phyloP scores from a whole-genome alignment of 37 sponge, comb jelly and placozoan genomes.

The Crambe crambe region DNA sequence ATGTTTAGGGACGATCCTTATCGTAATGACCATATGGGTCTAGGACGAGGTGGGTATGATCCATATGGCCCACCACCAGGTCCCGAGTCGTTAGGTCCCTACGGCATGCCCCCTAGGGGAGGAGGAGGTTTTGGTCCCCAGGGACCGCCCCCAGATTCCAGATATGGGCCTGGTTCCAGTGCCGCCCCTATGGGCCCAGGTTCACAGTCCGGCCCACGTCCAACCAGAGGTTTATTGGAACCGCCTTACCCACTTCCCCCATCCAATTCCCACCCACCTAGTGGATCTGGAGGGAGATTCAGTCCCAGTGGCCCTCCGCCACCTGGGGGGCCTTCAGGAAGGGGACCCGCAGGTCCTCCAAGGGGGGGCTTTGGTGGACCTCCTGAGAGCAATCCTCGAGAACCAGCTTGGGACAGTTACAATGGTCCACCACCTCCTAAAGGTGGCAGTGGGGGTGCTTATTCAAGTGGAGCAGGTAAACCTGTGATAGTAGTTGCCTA shows the following conservation, averaged over 20 bases:
- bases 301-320: background rate
- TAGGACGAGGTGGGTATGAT: conserved; percentile 6
- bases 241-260: conserved; percentile 28
- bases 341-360: conserved; percentile 6
- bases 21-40: background rate
- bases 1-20: conserved; percentile 1
- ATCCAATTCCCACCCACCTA: background rate
- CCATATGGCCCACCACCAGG: conserved; percentile 3
- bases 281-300: background rate
- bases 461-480: background rate
- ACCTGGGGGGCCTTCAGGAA: conserved; percentile 25
- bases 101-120: background rate
- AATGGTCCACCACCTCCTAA: conserved; percentile 19
- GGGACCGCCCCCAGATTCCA: background rate
- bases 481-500: too few species aligned
- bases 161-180: background rate
- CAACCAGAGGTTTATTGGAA: conserved; percentile 6
- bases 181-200: conserved; percentile 14
- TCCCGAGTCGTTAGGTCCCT: conserved; percentile 9
- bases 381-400: background rate
- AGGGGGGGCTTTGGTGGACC: conserved; percentile 23
- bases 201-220: conserved; percentile 4
- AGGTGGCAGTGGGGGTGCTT: background rate
- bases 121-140: conserved; percentile 1
- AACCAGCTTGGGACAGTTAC: conserved; percentile 2